Evolutionary conservation across 2,888 invertebrate species (phyloP), one percentile per base, ranked within the genome.

Genomic region (Drosophila rellima): DNA sequence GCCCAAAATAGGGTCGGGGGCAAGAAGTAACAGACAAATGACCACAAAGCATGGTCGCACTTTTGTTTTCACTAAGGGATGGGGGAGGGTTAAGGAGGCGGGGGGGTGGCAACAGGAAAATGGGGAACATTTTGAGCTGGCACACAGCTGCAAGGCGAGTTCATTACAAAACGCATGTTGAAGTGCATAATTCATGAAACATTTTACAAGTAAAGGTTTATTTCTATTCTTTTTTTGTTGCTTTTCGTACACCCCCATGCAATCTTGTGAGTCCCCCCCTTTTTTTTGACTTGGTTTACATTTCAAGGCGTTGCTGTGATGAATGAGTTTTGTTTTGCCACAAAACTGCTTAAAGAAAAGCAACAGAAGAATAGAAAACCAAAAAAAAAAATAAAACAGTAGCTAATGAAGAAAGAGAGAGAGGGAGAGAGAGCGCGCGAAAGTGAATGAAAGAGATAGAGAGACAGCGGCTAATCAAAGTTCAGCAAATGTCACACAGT

Each of bases 161-260:
- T 67, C 63, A 67, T 74, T 66, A 75, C 52, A 57, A 72, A 72
- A 76, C 78, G 67, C 74, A 70, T 74, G 74, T 45, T 65, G 60
- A 77, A 77, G 68, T 80, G 84, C 81, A 78, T 68, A 78, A 77
- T 70, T 74, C 60, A 69, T 51, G 54, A 68, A 68, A 65, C 65
- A 63, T 68, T 82, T 76, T 65, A 55, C 70, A 65, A 56, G 60
- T 66, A 54, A 10, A 23, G 17, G 20, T 31, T 29, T 52, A 5
- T 26, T n/a, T 7, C 3, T 17, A 13, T 10, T 26, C 2, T 18
- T 7, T 15, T 3, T 18, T 5, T 20, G 5, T 7, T 26, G 13
- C 13, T 31, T 31, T n/a, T 20, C n/a, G n/a, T 29, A n/a, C 48
- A 29, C 20, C 20, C 20, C 29, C 55, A 40, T 13, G 3, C 47